Evolutionary conservation across 2,113 vertebrate genomes (phyloP), one percentile per base, ranked within the genome.

Genomic region (Anhinga anhinga): DNA sequence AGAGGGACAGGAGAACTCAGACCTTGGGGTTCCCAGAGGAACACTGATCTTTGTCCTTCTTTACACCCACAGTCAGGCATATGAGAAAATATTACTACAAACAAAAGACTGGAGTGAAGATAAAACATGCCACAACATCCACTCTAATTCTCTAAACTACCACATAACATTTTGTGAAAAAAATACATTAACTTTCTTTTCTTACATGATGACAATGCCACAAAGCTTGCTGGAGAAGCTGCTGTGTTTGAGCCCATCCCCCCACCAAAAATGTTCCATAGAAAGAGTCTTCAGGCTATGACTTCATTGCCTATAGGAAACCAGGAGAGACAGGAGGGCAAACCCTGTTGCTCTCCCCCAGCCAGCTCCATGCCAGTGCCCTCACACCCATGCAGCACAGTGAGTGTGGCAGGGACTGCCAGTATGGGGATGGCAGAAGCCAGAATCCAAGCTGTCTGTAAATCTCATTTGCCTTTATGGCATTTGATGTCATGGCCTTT

Each of bases 351-450:
- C 23, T 47, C 3, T 55, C 12, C 8, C 15, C 6, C 42, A 44
- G 66, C 25, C 5, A 53, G 15, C 6, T 58, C 50, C 36, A 4
- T 16, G 30, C 7, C 6, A 2, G 45, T 40, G 11, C n/a, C 32
- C 56, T 49, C 50, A 23, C 1, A 2, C 5, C 50, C 5, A 0
- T 9, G 17, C 25, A 79, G 34, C 66, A 47, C 12, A 14, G 7
- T 22, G 55, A 73, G 16, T 10, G 8, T 27, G 36, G 26, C 52
- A 85, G 25, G 55, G 36, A 38, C 70, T 61, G 59, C 13, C 40
- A 26, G 65, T 25, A n/a, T 4, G 15, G 52, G 16, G 9, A 40
- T 38, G 26, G 26, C 59, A 88, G 69, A 65, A 73, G 38, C 5
- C 67, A 59, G 47, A 84, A 59, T 34, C 62, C 71, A 76, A 34